These are phyloP conservation scores for Ceratina calcarata DNA, from an alignment of 1,140 invertebrate genomes.

Conservation along the genomic window DNA sequence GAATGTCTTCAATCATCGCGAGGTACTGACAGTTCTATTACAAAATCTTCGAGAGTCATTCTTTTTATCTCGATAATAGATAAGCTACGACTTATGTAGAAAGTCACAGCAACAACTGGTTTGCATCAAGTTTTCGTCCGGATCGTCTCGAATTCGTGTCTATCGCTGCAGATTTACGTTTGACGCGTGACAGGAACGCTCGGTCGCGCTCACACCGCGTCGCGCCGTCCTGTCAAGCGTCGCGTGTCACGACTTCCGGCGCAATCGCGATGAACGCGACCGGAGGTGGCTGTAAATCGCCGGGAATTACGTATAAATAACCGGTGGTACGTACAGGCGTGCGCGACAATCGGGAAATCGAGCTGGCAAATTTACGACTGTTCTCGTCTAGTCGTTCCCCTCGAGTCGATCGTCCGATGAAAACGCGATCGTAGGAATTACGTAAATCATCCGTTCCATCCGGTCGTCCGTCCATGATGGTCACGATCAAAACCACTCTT, in stretches of 20 bases:
- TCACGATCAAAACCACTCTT: slow-evolving; percentile 4
- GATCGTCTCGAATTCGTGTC: background rate
- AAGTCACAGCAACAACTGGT: background rate
- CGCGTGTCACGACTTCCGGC: slow-evolving; percentile 27
- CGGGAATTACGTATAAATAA: slow-evolving; percentile 43
- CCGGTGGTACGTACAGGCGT: background rate
- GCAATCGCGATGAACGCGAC: slow-evolving; percentile 19
- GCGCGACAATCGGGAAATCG: slow-evolving; percentile 29
- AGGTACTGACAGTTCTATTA: background rate
- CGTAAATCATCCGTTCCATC: slow-evolving; percentile 25
- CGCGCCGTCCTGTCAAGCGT: slow-evolving; percentile 4
- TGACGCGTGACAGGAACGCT: slow-evolving; percentile 6
- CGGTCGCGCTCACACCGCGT: too few relatives aligned
- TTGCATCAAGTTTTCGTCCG: background rate
- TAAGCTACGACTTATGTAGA: background rate
- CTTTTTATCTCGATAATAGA: too few relatives aligned
- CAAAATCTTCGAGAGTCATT: too few relatives aligned
- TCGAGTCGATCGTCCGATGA: background rate
- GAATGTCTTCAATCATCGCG: slow-evolving; percentile 30
- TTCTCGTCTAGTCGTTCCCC: background rate
- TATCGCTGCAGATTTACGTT: background rate
- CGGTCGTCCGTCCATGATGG: background rate
- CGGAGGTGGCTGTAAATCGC: slow-evolving; percentile 33
- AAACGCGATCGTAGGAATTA: slow-evolving; percentile 17
- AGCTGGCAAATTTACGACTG: slow-evolving; percentile 35